A percentile compares a stretch with the other conserved stretches of the same genome.
These are phyloP conservation scores for Gyrodactylus bullatarudis DNA, from an alignment of 1,140 invertebrate genomes.

Conservation along the genomic window DNA sequence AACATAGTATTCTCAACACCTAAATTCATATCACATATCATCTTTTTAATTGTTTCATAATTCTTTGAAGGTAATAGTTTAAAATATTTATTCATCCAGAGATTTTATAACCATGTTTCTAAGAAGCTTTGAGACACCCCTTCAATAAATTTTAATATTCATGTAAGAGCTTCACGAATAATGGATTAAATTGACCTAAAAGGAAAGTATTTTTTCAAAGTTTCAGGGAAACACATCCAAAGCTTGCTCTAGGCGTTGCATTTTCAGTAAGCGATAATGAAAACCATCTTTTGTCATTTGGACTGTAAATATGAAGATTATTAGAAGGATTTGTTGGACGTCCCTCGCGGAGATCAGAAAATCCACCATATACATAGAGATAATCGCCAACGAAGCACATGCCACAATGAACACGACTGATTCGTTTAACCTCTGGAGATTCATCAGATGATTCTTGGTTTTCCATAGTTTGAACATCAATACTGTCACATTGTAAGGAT, in stretches of 20 bases:
- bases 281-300: not conserved
- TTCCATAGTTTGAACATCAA: not conserved
- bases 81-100: too few relatives aligned
- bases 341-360: not conserved
- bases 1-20: too few relatives aligned
- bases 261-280: not conserved
- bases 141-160: too few relatives aligned
- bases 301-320: not conserved
- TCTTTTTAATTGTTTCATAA: too few relatives aligned
- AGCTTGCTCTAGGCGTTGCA: not conserved
- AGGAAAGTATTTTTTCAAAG: too few relatives aligned
- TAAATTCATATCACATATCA: too few relatives aligned
- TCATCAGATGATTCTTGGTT: not conserved
- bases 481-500: not conserved
- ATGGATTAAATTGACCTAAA: too few relatives aligned
- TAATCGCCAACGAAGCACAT: not conserved
- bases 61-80: too few relatives aligned
- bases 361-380: not conserved
- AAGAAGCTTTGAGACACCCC: too few relatives aligned
- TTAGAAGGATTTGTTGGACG: not conserved
- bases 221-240: not conserved
- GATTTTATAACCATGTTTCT: too few relatives aligned
- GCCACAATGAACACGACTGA: not conserved
- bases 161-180: too few relatives aligned
- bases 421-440: not conserved